phyloP scores from a whole-genome alignment of 1,140 invertebrate genomes.

The Lanistes nyassanus region DNA sequence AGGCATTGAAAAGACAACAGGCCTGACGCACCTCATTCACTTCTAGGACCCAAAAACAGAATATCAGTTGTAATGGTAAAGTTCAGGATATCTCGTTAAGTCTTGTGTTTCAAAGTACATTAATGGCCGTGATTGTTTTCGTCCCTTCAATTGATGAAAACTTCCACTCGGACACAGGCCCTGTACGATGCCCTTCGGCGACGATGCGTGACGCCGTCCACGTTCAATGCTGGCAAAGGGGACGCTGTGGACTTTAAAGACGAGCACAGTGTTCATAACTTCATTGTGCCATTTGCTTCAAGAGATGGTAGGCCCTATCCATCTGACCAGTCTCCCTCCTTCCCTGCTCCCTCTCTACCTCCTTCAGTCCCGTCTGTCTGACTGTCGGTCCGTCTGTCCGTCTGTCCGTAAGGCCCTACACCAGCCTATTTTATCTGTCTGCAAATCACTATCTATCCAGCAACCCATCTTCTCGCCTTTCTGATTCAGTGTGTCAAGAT shows the following conservation, averaged over 20 bases:
- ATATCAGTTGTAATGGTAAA: no score
- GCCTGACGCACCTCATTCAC: no score
- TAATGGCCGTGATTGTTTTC: not conserved
- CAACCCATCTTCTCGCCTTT: not conserved
- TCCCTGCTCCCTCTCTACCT: conserved; percentile 2
- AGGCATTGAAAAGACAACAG: no score
- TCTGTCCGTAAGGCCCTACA: no score
- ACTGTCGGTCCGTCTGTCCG: not conserved
- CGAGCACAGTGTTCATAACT: not conserved
- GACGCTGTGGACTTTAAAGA: not conserved
- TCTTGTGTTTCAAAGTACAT: not conserved
- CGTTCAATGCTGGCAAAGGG: conserved; percentile 33
- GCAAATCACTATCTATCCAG: not conserved
- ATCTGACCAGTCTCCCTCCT: not conserved
- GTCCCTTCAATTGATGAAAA: conserved; percentile 17
- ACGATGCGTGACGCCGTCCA: conserved; percentile 41
- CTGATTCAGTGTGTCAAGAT: no score
- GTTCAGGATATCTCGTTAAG: no score
- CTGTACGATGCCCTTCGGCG: conserved; percentile 47
- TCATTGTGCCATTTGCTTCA: conserved; percentile 8
- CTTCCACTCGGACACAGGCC: conserved; percentile 29
- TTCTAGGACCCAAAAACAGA: no score
- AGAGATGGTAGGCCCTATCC: conserved; percentile 6
- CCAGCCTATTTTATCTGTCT: conserved; percentile 4
- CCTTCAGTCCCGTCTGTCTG: conserved; percentile 1